Evolutionary conservation across 2,797 vertebrate genomes (phyloP).

Genomic region (Mionectes olivaceus): DNA sequence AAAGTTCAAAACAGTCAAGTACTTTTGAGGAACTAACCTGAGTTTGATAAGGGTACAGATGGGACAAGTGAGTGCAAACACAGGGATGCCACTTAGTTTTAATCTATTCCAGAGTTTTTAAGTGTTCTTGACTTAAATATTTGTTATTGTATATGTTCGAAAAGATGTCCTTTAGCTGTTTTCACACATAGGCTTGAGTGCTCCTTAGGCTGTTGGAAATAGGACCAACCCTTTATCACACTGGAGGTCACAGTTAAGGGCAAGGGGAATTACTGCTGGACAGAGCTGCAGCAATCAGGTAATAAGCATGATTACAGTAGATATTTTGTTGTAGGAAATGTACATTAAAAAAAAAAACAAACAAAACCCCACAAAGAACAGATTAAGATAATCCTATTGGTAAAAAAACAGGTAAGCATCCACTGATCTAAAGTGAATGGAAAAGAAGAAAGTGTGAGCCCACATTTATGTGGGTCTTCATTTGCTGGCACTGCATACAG

Average conservation of each 20-base stretch:
- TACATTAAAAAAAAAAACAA: neutral
- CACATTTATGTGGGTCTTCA: neutral
- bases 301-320: neutral
- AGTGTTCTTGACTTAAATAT: slow-evolving; percentile 2
- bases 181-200: neutral
- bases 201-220: neutral
- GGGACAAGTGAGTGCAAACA: neutral
- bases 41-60: neutral
- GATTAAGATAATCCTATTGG: neutral
- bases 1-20: neutral
- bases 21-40: neutral
- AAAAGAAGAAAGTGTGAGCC: neutral
- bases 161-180: neutral
- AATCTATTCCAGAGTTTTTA: neutral
- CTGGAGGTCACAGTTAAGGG: neutral
- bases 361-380: neutral
- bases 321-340: neutral
- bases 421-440: neutral
- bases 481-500: neutral
- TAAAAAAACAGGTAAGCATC: neutral
- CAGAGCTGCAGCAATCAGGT: neutral
- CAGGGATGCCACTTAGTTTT: neutral
- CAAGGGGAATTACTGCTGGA: neutral
- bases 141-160: neutral
- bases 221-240: neutral